These are phyloP conservation scores for Caenorhabditis inopinata DNA, from an alignment of 1,140 invertebrate species.

Conservation along the genomic window DNA sequence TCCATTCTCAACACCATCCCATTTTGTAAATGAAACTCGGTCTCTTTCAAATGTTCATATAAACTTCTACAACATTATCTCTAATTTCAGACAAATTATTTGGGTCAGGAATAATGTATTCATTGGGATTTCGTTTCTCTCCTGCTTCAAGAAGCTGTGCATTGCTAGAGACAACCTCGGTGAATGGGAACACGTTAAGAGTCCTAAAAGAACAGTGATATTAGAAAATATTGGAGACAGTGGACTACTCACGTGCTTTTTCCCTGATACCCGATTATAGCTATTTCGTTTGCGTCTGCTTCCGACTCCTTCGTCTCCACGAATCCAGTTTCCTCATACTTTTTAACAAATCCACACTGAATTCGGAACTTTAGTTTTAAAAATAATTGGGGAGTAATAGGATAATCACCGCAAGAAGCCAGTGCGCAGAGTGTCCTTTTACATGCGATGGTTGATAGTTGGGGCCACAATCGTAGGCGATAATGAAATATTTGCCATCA, in stretches of 20 bases:
- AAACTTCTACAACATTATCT: not conserved
- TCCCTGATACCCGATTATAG: not conserved
- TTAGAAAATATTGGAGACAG: not conserved
- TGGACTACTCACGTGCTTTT: not conserved
- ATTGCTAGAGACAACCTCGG: not conserved
- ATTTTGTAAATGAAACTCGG: not conserved
- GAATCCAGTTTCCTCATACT: not conserved
- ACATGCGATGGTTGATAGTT: not conserved
- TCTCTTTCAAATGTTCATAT: not conserved
- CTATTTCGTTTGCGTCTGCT: not conserved
- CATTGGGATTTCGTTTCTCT: not conserved
- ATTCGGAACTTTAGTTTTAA: too few species aligned
- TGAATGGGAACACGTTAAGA: slow-evolving; percentile 1
- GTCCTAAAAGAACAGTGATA: not conserved
- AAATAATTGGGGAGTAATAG: too few species aligned
- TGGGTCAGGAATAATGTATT: not conserved
- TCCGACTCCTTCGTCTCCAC: not conserved
- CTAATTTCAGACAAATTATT: not conserved
- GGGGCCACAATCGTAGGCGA: slow-evolving; percentile 1
- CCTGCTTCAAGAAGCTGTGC: not conserved
- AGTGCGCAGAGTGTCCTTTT: not conserved
- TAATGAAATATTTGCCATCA: not conserved
- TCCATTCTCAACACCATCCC: not conserved
- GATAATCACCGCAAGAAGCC: not conserved
- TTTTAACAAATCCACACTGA: slow-evolving; percentile 4